Evolutionary conservation across 2,888 invertebrate genomes (phyloP), one percentile per base, ranked within the genome.

Genomic region (Creontiades dilutus): DNA sequence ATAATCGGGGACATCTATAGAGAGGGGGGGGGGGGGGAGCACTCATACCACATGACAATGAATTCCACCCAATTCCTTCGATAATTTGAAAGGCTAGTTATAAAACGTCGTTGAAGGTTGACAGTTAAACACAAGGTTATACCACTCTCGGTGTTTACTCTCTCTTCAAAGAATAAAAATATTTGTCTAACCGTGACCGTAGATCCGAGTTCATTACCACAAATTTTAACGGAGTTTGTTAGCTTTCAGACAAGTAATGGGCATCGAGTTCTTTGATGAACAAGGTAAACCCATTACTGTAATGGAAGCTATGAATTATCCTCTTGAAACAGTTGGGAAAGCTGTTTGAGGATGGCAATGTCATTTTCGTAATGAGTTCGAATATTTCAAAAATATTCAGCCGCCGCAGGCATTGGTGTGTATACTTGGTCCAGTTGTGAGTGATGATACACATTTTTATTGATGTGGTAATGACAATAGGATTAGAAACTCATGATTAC

Each of bases 251-350:
- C 68, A 9, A 23, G 68, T 68, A 68, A 68, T 68, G 68, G 68
- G 23, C 19, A 23, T 68, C 19, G 27, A 68, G 68, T 23, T 27
- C 12, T 23, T 68, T 68, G 68, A 68, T 68, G 27, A 19, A 0
- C 23, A 68, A 68, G 68, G 13, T 23, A 68, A 68, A 68, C 68
- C 68, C 68, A 68, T 68, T 68, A 68, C 23, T 68, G 68, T 68
- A 68, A 68, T 68, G 19, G 68, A 68, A 68, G 68, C 23, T 27
- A 27, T 68, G 23, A 19, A 19, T 23, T 27, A 68, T 68, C 61
- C 61, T 23, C 68, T 68, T 68, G 68, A 68, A 11, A 68, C 68
- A 12, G 68, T 19, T 68, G 12, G 1, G 23, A 68, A 68, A 68
- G 12, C 3, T 68, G 68, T 68, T 68, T 68, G 68, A 11, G 23